These are phyloP conservation scores for Ophonus ardosiacus DNA, from an alignment of 2,888 invertebrate genomes.

Conservation along the genomic window DNA sequence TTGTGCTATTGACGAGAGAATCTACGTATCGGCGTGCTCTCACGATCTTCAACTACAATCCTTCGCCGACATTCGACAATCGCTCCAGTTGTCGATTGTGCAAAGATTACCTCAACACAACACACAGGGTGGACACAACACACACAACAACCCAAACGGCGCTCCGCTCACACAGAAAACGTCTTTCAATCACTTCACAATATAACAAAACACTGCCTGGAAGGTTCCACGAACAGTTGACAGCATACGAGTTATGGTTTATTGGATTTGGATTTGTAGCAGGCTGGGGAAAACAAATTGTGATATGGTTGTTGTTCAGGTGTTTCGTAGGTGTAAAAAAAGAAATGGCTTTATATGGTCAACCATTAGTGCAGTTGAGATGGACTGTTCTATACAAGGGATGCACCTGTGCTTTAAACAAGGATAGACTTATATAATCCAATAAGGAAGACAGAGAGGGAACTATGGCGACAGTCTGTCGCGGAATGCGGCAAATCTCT, in stretches of 20 bases:
- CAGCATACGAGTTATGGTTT: not conserved
- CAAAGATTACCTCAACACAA: conserved; percentile 58
- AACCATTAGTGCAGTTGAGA: conserved; percentile 72
- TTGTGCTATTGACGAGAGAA: conserved; percentile 48
- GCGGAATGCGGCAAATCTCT: conserved; percentile 75
- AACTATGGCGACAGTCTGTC: conserved; percentile 74
- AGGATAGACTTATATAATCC: conserved; percentile 65
- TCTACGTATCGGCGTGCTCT: conserved; percentile 53
- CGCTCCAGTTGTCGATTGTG: conserved; percentile 53
- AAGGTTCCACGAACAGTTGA: conserved; percentile 4
- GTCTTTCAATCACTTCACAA: conserved; percentile 51
- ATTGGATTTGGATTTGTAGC: not conserved
- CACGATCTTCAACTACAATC: conserved; percentile 47
- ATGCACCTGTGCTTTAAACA: conserved; percentile 70
- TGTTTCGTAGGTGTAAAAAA: conserved; percentile 73
- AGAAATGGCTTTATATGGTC: conserved; percentile 73
- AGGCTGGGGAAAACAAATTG: conserved; percentile 67
- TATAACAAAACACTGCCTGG: conserved; percentile 51
- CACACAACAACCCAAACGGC: conserved; percentile 31
- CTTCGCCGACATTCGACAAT: conserved; percentile 49
- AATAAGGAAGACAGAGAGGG: conserved; percentile 69
- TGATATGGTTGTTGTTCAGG: conserved; percentile 70
- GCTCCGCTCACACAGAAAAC: conserved; percentile 13
- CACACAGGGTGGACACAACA: conserved; percentile 34
- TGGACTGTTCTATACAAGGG: conserved; percentile 65